These are phyloP conservation scores for Ophion obscuratus DNA, from an alignment of 2,888 invertebrate species.

Conservation along the genomic window DNA sequence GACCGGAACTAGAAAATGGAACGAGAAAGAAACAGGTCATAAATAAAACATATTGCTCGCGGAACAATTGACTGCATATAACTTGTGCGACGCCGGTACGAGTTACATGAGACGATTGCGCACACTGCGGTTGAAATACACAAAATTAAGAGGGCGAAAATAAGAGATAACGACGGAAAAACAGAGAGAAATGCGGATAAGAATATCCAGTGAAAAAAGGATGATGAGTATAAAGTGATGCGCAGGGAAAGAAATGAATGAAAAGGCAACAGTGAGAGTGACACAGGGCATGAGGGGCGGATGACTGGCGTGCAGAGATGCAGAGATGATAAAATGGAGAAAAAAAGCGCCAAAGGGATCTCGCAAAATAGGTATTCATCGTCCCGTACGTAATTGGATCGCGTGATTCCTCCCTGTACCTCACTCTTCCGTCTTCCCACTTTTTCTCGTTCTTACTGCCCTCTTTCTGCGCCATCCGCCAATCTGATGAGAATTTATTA, in stretches of 20 bases:
- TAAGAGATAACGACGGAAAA: neutral
- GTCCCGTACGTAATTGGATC: conserved; percentile 79
- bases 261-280: conserved; percentile 34
- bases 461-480: conserved; percentile 53
- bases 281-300: conserved; percentile 38
- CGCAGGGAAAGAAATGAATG: conserved; percentile 25
- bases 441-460: conserved; percentile 19
- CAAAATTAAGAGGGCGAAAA: conserved; percentile 13
- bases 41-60: conserved; percentile 76
- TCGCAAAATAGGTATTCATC: conserved; percentile 77
- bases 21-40: conserved; percentile 68
- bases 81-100: conserved; percentile 42
- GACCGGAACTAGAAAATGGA: conserved; percentile 3
- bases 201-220: conserved; percentile 39
- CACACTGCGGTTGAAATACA: conserved; percentile 40
- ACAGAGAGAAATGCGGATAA: conserved; percentile 9
- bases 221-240: conserved; percentile 45
- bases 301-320: conserved; percentile 43
- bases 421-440: conserved; percentile 27
- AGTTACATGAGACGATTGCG: conserved; percentile 40
- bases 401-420: conserved; percentile 66
- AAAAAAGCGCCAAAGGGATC: conserved; percentile 64
- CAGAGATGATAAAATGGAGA: conserved; percentile 56
- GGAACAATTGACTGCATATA: conserved; percentile 70
- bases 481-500: conserved; percentile 79